Base-by-base conservation (phyloP, 2,888 invertebrate species). In the Hydraecia micacea region DNA sequence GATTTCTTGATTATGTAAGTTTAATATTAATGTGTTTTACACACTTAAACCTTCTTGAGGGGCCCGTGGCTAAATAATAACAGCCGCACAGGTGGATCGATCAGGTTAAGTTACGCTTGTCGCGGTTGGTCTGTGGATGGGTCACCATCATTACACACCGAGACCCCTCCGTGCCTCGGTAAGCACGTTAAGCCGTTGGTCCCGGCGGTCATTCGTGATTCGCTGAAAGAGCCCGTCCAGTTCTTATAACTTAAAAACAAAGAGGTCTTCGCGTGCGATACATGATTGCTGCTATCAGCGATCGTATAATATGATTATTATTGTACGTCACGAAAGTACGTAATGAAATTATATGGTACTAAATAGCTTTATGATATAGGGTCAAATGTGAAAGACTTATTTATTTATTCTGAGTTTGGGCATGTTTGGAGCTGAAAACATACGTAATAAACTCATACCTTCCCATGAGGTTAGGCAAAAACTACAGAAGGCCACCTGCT, bases 261-360 rank as follows among this genome's bases (percentile, higher is more conserved):
- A 70, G 58, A 49, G 68, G 28, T 73, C 82, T 86, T 90, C 81
- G 90, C 90, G 89, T 90, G 89, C 82, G 80, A 79, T 89, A 84
- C 87, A 77, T 85, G 86, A 89, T 90, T 86, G 82, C 84, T 83
- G 85, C 81, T 90, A 90, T 89, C 89, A 88, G 84, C 68, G 77
- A 77, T 75, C 80, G 71, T 85, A 80, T 83, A 88, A 90, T 90
- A 86, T 89, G 88, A 52, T 52, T 52, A 46, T 46, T 46, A 46
- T 89, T 73, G 87, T 83, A 83, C 75, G 75, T 55, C 42, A 73
- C 73, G 80, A 77, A 85, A 78, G 80, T 73, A 73, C 46, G 49
- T 79, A 77, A 81, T 84, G 46, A 81, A 85, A 86, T 77, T 81
- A 79, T 81, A 81, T 76, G 77, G 76, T 78, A 76, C 74, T 76